A percentile compares a stretch with the other conserved stretches of the same genome.
Conservation (phyloP, 2,113 vertebrate species). For the Pelmatolapia mariae region DNA sequence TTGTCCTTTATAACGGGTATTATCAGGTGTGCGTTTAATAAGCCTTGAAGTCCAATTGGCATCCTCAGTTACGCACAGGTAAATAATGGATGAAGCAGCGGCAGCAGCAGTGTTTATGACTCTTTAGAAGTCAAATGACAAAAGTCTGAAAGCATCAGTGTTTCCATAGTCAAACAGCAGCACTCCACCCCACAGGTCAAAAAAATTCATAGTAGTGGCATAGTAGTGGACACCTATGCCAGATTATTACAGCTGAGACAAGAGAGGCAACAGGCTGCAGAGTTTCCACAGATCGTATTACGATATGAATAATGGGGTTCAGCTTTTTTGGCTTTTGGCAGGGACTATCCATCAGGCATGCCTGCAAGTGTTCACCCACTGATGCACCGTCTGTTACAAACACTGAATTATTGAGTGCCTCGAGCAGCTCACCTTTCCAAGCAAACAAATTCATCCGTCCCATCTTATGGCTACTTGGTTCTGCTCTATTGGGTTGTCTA, state of each 20-base stretch:
- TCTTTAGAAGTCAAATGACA: slow-evolving; percentile 20
- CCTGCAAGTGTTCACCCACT: slow-evolving; percentile 44
- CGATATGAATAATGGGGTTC: slow-evolving; percentile 53
- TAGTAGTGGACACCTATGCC: neutral
- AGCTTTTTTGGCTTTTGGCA: slow-evolving; percentile 63
- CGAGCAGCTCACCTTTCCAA: slow-evolving; percentile 68
- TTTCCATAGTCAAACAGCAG: slow-evolving; percentile 24
- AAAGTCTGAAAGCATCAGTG: neutral
- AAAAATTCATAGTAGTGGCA: neutral
- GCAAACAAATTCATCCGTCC: slow-evolving; percentile 67
- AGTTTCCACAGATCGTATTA: slow-evolving; percentile 60
- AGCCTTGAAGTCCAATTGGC: slow-evolving; percentile 59
- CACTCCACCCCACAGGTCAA: neutral
- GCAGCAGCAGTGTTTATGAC: slow-evolving; percentile 12
- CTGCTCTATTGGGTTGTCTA: neutral
- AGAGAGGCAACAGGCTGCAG: slow-evolving; percentile 13
- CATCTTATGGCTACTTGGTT: slow-evolving; percentile 10
- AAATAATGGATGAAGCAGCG: slow-evolving; percentile 49
- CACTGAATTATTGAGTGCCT: slow-evolving; percentile 73
- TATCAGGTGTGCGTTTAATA: slow-evolving; percentile 64
- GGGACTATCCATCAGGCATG: slow-evolving; percentile 46
- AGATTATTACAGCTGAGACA: slow-evolving; percentile 36
- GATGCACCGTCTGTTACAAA: slow-evolving; percentile 76
- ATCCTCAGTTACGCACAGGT: slow-evolving; percentile 49
- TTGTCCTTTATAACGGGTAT: slow-evolving; percentile 43